These are phyloP conservation scores for Muntiacus muntjak DNA, from an alignment of 2,113 vertebrate species.

Conservation along the genomic window DNA sequence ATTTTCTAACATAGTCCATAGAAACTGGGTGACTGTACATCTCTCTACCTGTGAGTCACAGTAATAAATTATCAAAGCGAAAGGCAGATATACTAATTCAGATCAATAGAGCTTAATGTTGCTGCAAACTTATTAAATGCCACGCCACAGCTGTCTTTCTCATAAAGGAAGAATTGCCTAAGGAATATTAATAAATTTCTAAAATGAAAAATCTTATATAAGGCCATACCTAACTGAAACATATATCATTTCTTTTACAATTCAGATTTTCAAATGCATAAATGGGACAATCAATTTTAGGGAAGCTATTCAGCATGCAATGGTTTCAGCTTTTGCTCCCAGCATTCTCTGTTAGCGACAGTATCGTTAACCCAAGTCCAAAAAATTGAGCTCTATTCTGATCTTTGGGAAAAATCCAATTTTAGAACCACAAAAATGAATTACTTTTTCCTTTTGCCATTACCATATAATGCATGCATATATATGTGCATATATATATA, in stretches of 20 bases:
- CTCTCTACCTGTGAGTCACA: slow-evolving; percentile 38
- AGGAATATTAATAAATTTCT: slow-evolving; percentile 57
- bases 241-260: slow-evolving; percentile 46
- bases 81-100: slow-evolving; percentile 54
- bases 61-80: slow-evolving; percentile 48
- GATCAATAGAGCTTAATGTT: slow-evolving; percentile 52
- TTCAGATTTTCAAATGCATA: slow-evolving; percentile 55
- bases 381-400: not conserved
- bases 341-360: not conserved
- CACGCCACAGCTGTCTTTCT: not conserved
- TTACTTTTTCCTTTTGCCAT: not conserved
- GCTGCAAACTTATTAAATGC: slow-evolving; percentile 42
- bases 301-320: not conserved
- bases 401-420: slow-evolving; percentile 32
- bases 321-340: not conserved
- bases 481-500: not conserved
- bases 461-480: not conserved
- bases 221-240: slow-evolving; percentile 29
- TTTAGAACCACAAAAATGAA: slow-evolving; percentile 25
- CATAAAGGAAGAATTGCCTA: slow-evolving; percentile 19
- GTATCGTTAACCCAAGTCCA: not conserved
- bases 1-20: not conserved
- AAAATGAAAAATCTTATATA: slow-evolving; percentile 48
- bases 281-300: slow-evolving; percentile 57
- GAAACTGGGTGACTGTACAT: not conserved